Conservation (phyloP, 2,113 vertebrate species). For the Perca fluviatilis region DNA sequence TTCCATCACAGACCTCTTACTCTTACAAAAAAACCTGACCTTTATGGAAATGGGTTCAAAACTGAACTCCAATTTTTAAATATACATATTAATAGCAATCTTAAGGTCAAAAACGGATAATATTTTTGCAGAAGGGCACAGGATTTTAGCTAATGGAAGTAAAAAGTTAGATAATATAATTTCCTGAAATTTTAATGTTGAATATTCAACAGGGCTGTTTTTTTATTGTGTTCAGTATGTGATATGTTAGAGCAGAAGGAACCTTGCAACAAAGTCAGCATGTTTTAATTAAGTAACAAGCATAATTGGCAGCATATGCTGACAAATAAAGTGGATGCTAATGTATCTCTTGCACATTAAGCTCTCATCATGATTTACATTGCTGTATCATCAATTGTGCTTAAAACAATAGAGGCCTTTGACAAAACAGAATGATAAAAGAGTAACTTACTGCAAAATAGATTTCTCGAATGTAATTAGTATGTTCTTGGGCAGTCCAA, state of each 20-base stretch:
- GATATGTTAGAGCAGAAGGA: background rate
- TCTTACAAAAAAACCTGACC: slow-evolving; percentile 61
- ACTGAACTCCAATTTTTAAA: slow-evolving; percentile 63
- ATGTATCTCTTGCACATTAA: slow-evolving; percentile 12
- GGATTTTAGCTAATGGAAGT: slow-evolving; percentile 47
- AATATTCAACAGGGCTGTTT: slow-evolving; percentile 13
- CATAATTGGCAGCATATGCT: slow-evolving; percentile 11
- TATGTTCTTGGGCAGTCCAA: slow-evolving; percentile 40
- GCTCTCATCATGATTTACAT: slow-evolving; percentile 20
- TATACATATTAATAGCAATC: slow-evolving; percentile 73
- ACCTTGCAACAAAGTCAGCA: background rate
- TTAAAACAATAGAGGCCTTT: slow-evolving; percentile 12
- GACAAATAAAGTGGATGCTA: slow-evolving; percentile 12
- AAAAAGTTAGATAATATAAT: slow-evolving; percentile 51
- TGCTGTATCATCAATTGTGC: slow-evolving; percentile 28
- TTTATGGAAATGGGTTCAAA: slow-evolving; percentile 62
- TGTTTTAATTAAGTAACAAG: slow-evolving; percentile 14
- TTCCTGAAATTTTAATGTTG: slow-evolving; percentile 38
- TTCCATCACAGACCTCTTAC: slow-evolving; percentile 39
- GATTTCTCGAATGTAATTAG: slow-evolving; percentile 49
- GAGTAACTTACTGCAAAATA: slow-evolving; percentile 16
- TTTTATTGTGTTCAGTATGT: background rate
- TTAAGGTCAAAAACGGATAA: slow-evolving; percentile 73
- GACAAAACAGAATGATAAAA: slow-evolving; percentile 24
- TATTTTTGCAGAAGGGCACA: slow-evolving; percentile 25